A percentile compares a stretch with the other conserved stretches of the same genome.
phyloP scores from a whole-genome alignment of 2,113 vertebrate genomes.

The Parotia lawesii region DNA sequence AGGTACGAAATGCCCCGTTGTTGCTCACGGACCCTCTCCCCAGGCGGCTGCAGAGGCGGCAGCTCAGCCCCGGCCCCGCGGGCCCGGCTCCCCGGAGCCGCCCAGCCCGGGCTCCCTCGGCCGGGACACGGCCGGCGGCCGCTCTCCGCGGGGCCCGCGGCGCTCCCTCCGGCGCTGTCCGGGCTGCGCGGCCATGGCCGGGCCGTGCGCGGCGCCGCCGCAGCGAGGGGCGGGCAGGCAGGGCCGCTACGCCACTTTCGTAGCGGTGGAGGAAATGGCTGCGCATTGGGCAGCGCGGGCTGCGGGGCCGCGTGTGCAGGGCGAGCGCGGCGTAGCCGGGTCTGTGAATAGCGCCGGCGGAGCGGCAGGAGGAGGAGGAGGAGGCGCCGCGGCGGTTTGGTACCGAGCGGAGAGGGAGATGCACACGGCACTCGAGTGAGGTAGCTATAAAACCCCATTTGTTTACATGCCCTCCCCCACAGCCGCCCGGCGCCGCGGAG shows the following conservation, averaged over 20 bases:
- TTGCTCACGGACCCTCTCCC: fast-evolving
- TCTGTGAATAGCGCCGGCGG: too few relatives aligned
- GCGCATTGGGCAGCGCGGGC: neutral
- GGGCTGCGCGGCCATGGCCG: neutral
- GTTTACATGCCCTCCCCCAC: too few relatives aligned
- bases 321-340: too few relatives aligned
- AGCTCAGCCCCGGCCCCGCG: neutral
- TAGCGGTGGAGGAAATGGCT: neutral
- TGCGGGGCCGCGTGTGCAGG: too few relatives aligned
- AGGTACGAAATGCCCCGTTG: fast-evolving
- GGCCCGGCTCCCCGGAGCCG: neutral
- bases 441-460: too few relatives aligned
- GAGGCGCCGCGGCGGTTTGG: too few relatives aligned
- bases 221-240: neutral
- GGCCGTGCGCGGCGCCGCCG: neutral
- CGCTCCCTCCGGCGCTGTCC: neutral
- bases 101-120: neutral
- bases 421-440: too few relatives aligned
- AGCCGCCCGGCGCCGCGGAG: too few relatives aligned
- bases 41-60: neutral
- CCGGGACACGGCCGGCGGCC: neutral
- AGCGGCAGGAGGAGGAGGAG: too few relatives aligned
- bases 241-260: slow-evolving; percentile 16
- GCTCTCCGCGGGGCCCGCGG: too few relatives aligned
- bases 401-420: neutral